Conservation (phyloP, 2,113 vertebrate species). For the Nycticebus coucang region DNA sequence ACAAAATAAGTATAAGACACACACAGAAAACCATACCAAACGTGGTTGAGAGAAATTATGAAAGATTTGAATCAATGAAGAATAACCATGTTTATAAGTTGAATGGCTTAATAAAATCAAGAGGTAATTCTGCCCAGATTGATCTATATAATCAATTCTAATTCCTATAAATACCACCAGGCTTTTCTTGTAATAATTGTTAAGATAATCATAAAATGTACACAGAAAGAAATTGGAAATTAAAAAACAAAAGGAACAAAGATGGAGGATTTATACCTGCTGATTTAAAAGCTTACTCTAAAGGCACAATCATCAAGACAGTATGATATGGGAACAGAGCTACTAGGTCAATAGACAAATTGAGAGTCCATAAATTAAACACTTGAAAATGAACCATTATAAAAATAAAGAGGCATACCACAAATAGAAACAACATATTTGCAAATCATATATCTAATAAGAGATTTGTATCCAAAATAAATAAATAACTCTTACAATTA, state of each 20-base stretch:
- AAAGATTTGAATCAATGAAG: not conserved
- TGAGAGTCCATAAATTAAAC: not conserved
- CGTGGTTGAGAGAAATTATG: not conserved
- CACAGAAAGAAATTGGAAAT: not conserved
- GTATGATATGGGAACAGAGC: not conserved
- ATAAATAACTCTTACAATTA: not conserved
- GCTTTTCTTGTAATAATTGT: not conserved
- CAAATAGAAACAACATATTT: not conserved
- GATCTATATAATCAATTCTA: not conserved
- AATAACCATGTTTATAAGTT: not conserved
- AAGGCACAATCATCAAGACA: not conserved
- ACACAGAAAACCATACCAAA: not conserved
- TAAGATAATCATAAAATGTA: not conserved
- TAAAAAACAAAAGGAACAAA: not conserved
- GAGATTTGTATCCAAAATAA: not conserved
- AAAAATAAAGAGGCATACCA: not conserved
- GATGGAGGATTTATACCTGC: not conserved
- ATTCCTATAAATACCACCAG: not conserved
- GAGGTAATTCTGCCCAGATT: not conserved
- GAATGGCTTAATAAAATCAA: not conserved
- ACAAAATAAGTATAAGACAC: not conserved
- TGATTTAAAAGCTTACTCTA: not conserved
- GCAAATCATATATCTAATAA: not conserved
- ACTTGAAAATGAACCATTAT: not conserved
- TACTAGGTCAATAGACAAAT: not conserved